Evolutionary conservation across 1,140 invertebrate species (phyloP).

Genomic region (Caenorhabditis tropicalis): DNA sequence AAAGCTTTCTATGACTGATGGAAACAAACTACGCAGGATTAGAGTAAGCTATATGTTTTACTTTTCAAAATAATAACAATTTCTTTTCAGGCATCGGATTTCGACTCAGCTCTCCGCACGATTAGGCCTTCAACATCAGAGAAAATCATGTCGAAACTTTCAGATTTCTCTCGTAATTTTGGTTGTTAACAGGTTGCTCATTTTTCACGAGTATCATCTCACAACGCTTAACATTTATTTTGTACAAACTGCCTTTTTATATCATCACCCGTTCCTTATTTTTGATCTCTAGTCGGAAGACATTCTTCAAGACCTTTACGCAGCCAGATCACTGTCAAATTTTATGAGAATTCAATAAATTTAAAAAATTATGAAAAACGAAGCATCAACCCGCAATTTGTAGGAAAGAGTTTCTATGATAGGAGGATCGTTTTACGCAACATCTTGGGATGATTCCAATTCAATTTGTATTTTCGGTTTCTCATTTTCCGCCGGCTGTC

Average conservation of each 20-base stretch:
- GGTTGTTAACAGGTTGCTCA: neutral
- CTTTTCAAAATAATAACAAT: neutral
- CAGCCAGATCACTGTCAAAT: neutral
- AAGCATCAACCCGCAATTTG: neutral
- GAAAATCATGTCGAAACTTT: slow-evolving; percentile 47
- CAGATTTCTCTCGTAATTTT: neutral
- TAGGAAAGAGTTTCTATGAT: neutral
- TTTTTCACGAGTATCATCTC: neutral
- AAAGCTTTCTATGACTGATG: slow-evolving; percentile 15
- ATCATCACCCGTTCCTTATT: neutral
- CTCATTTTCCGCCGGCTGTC: neutral
- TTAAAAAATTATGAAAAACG: neutral
- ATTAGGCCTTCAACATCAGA: slow-evolving; percentile 61
- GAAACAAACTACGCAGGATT: slow-evolving; percentile 25
- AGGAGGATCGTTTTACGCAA: neutral
- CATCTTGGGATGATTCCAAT: slow-evolving; percentile 3
- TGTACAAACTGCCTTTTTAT: slow-evolving; percentile 30
- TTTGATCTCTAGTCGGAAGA: slow-evolving; percentile 5
- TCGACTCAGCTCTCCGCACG: slow-evolving; percentile 56
- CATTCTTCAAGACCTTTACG: neutral
- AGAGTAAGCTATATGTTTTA: slow-evolving; percentile 38
- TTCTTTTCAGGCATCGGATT: slow-evolving; percentile 55
- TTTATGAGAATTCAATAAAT: slow-evolving; percentile 22
- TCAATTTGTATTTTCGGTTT: slow-evolving; percentile 1
- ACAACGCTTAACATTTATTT: neutral